These are phyloP conservation scores for Toxotes chatareus DNA, from an alignment of 2,113 vertebrate species.

Conservation along the genomic window DNA sequence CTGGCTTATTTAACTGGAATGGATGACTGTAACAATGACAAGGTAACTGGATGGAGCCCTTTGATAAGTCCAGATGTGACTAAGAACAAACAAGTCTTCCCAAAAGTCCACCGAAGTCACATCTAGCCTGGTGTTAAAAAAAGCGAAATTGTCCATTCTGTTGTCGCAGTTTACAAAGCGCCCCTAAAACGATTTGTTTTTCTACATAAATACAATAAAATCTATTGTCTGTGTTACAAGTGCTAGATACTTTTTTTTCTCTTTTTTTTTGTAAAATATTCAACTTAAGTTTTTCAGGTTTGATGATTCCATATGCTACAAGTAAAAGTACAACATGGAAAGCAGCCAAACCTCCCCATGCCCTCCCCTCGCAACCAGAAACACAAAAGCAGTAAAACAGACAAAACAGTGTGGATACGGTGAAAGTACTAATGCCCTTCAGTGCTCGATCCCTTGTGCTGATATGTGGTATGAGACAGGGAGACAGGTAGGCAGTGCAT, in stretches of 20 bases:
- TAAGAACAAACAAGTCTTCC: constrained; percentile 59
- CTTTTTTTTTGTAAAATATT: constrained; percentile 84
- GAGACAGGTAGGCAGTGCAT: constrained; percentile 84
- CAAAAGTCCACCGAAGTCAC: constrained; percentile 61
- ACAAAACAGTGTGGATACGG: constrained; percentile 66
- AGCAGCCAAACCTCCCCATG: constrained; percentile 52
- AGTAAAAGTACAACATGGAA: constrained; percentile 87
- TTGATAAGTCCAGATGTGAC: constrained; percentile 79
- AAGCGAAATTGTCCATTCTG: constrained; percentile 77
- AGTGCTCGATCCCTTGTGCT: constrained; percentile 81
- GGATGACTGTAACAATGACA: constrained; percentile 73
- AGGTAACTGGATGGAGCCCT: constrained; percentile 81
- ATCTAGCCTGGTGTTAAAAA: constrained; percentile 50
- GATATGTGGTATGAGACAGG: constrained; percentile 63
- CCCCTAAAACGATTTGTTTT: constrained; percentile 84
- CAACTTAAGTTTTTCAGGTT: constrained; percentile 84
- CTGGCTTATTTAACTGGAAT: constrained; percentile 83
- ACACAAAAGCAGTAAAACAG: constrained; percentile 46
- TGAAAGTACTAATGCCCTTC: constrained; percentile 77
- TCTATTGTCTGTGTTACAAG: constrained; percentile 89
- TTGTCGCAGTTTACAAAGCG: constrained; percentile 74
- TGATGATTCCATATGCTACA: constrained; percentile 80
- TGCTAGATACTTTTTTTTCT: constrained; percentile 84
- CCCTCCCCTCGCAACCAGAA: constrained; percentile 35
- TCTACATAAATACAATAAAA: constrained; percentile 93